Conservation (phyloP, 1,140 invertebrate species). For the Drosophila melanogaster region DNA sequence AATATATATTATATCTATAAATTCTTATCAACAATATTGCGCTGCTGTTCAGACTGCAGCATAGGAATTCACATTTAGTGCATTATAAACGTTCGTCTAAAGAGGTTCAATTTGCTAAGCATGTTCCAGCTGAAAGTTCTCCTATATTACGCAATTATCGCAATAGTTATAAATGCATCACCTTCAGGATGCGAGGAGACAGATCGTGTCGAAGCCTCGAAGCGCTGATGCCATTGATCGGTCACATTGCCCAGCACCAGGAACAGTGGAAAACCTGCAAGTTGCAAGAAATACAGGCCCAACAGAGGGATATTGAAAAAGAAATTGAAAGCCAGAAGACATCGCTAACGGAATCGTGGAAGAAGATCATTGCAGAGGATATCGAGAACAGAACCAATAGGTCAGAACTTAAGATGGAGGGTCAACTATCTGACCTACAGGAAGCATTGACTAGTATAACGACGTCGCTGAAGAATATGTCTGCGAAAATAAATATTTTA, state of each 20-base stretch:
- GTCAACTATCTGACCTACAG: background rate
- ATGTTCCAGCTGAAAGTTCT: background rate
- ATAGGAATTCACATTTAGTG: background rate
- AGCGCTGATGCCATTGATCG: constrained; percentile 2
- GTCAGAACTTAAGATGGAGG: background rate
- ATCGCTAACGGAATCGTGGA: background rate
- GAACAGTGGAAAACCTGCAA: constrained; percentile 8
- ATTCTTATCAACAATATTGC: too few species aligned
- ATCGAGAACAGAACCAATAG: background rate
- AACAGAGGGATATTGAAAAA: background rate
- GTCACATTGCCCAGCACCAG: constrained; percentile 16
- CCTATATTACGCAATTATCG: background rate
- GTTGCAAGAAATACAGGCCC: background rate
- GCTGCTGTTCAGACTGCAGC: too few species aligned
- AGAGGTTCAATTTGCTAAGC: background rate
- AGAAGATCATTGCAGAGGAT: background rate
- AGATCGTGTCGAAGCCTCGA: background rate
- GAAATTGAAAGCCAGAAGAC: background rate
- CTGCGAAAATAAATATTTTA: background rate
- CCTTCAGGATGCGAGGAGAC: too few species aligned
- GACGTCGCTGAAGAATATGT: background rate
- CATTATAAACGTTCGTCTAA: background rate
- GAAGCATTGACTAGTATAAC: background rate
- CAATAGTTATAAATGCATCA: background rate
- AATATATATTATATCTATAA: too few species aligned